Base-by-base conservation (phyloP, 2,797 vertebrate genomes). In the Sebastes taczanowskii region DNA sequence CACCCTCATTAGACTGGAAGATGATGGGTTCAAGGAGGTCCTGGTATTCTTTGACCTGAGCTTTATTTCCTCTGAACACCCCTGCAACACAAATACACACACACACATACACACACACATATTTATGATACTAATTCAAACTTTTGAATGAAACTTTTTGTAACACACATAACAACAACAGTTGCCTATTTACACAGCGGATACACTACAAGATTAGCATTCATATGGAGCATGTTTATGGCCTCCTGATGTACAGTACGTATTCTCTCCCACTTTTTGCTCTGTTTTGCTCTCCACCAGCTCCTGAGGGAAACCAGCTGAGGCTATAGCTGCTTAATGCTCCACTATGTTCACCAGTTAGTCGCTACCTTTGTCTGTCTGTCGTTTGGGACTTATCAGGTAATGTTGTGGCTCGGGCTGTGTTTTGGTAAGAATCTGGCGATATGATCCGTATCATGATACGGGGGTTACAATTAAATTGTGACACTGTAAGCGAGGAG, bases 41-140 rank as follows among this genome's bases (percentile, higher is more conserved):
- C 71, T 97, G 95, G 89, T 98, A 99, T 35, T 99, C 97, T 75
- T 97, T 97, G 59, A 99, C 97, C 94, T 99, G 98, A 18, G 94
- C 89, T 29, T 90, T 71, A 74, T 98, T 97, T 85, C 97, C 98
- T 94, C 95, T 95, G 91, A 99, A 99, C 74, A 99, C 92, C 0
- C 98, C 98, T 99, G 76, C 32, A 92, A 86, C 46, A 67, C 46
- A 63, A 25, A 64, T 10, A 60, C 4, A 27, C 34, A 49, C 10
- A 9, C 18, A 46, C 5, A 60, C 27, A 34, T 7, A 14, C 23
- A 30, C 29, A 30, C 38, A 52, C 38, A 68, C n/a, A 60, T 4
- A 59, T 11, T 32, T 52, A 42, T 66, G 23, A 67, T 11, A 71
- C 5, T 10, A 8, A 30, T 58, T 69, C 3, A 27, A 63, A 63